Percentiles rank a stretch among this genome's conserved stretches.
phyloP scores from a whole-genome alignment of 1,140 invertebrate genomes.

The Plutomurus gul region DNA sequence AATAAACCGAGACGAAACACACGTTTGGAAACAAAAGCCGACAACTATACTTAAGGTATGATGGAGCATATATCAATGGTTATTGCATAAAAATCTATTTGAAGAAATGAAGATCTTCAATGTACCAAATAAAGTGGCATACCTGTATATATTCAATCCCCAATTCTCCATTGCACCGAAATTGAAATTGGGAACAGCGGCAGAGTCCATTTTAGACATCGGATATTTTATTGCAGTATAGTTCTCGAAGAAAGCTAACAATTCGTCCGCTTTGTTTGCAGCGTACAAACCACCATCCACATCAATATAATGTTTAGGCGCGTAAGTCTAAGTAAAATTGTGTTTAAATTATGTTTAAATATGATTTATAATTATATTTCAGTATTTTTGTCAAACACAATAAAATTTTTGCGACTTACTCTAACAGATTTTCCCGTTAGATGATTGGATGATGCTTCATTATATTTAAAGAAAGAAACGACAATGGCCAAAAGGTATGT shows the following conservation, averaged over 20 bases:
- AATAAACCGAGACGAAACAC: too few relatives aligned
- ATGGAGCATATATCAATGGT: too few relatives aligned
- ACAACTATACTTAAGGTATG: too few relatives aligned
- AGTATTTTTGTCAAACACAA: too few relatives aligned
- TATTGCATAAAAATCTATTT: too few relatives aligned
- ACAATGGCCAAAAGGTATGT: slow-evolving; percentile 59
- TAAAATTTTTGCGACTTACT: not conserved
- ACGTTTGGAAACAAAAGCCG: too few relatives aligned
- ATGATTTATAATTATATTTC: not conserved
- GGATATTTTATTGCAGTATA: slow-evolving; percentile 2
- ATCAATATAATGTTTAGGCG: slow-evolving; percentile 24
- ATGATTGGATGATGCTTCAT: not conserved
- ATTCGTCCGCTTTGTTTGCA: not conserved
- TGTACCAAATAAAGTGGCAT: not conserved
- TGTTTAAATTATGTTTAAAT: not conserved
- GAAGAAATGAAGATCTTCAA: too few relatives aligned
- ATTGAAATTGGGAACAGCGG: slow-evolving; percentile 72
- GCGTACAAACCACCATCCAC: not conserved
- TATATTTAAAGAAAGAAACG: not conserved
- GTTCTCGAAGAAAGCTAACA: slow-evolving; percentile 6
- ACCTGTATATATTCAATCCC: slow-evolving; percentile 36
- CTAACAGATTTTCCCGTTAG: not conserved
- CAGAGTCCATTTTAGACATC: slow-evolving; percentile 60
- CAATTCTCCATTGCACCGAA: slow-evolving; percentile 72
- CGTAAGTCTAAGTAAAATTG: slow-evolving; percentile 28